phyloP scores from a whole-genome alignment of 2,888 invertebrate genomes.

The Acanthoscelides obtectus region DNA sequence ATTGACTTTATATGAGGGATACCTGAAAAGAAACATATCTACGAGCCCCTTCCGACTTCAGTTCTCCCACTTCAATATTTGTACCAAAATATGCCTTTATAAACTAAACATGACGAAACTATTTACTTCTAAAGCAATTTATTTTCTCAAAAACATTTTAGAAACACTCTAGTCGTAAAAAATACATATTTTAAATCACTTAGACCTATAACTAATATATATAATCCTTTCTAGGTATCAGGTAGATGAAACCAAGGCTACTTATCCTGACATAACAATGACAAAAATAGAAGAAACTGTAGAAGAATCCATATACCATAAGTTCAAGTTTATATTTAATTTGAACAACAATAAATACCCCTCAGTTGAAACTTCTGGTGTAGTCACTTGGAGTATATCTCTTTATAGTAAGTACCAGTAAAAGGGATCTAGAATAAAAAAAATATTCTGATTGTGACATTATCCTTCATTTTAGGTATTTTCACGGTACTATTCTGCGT shows the following conservation, averaged over 20 bases:
- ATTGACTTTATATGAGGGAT: too few relatives aligned
- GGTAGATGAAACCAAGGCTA: conserved; percentile 18
- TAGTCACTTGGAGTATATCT: conserved; percentile 60
- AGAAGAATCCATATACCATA: conserved; percentile 22
- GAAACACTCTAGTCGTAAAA: too few relatives aligned
- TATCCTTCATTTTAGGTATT: conserved; percentile 47
- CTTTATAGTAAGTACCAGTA: conserved; percentile 51
- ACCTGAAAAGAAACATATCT: too few relatives aligned
- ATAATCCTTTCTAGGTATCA: conserved; percentile 31
- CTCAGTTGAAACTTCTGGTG: conserved; percentile 57
- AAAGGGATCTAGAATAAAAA: too few relatives aligned
- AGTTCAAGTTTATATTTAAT: conserved; percentile 60
- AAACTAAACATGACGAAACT: too few relatives aligned
- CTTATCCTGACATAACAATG: conserved; percentile 23
- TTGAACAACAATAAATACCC: conserved; percentile 66
- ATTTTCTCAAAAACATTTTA: too few relatives aligned
- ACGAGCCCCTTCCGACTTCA: too few relatives aligned
- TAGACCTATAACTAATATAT: too few relatives aligned
- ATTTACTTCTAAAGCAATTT: too few relatives aligned
- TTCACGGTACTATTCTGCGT: conserved; percentile 53
- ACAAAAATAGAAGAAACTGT: conserved; percentile 21
- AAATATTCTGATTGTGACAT: neutral
- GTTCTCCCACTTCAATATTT: too few relatives aligned
- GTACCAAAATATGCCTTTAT: too few relatives aligned
- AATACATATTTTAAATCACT: too few relatives aligned